Evolutionary conservation across 2,113 vertebrate genomes (phyloP).

Genomic region (Lampris incognitus): DNA sequence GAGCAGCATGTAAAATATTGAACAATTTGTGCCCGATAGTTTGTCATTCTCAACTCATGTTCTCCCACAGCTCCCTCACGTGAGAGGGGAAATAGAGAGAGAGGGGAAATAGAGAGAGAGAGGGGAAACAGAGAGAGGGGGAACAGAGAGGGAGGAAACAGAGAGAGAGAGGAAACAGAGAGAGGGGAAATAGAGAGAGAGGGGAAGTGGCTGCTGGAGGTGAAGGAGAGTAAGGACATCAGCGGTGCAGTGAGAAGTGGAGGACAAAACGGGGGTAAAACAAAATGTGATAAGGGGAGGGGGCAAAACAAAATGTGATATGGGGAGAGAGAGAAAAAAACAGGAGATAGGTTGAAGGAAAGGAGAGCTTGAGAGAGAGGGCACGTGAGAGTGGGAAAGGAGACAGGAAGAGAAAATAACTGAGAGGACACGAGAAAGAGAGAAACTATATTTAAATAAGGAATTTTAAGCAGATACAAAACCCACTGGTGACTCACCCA

Average conservation of each 20-base stretch:
- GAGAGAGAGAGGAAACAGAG: neutral
- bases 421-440: slow-evolving; percentile 18
- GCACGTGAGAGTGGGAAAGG: neutral
- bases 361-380: neutral
- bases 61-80: slow-evolving; percentile 3
- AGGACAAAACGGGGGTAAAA: too few species aligned
- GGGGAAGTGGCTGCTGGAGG: slow-evolving; percentile 4
- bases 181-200: neutral
- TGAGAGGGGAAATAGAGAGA: neutral
- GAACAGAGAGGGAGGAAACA: neutral
- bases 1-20: slow-evolving; percentile 26
- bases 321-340: slow-evolving; percentile 35
- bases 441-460: slow-evolving; percentile 41
- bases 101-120: neutral
- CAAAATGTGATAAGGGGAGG: too few species aligned
- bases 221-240: too few species aligned
- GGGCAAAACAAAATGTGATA: neutral
- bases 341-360: neutral
- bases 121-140: neutral
- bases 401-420: slow-evolving; percentile 33
- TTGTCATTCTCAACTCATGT: neutral
- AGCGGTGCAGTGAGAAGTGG: too few species aligned
- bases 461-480: slow-evolving; percentile 55
- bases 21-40: neutral
- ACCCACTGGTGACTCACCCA: slow-evolving; percentile 63